Conservation (phyloP, 2,888 invertebrate genomes). For the Meiosimyza platycephala region DNA sequence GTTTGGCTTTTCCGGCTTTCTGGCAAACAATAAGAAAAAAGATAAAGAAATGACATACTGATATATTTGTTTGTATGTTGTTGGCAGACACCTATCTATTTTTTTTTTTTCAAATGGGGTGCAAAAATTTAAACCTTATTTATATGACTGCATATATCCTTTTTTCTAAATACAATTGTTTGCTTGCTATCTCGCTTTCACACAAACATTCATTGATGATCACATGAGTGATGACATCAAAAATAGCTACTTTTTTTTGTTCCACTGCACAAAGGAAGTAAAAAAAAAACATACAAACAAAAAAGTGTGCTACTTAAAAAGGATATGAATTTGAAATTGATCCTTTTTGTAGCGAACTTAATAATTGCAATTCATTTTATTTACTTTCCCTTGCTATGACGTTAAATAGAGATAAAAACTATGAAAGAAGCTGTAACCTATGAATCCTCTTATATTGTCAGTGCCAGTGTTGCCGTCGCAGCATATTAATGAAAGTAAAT, state of each 20-base stretch:
- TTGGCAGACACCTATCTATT: slow-evolving; percentile 3
- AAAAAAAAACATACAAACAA: no score
- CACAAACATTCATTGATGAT: background rate
- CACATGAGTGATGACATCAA: slow-evolving; percentile 12
- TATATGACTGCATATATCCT: background rate
- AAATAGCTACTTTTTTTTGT: background rate
- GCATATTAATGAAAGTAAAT: background rate
- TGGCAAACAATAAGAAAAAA: slow-evolving; percentile 20
- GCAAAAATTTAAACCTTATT: slow-evolving; percentile 1
- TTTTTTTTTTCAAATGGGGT: slow-evolving; percentile 2
- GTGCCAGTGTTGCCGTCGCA: background rate
- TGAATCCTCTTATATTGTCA: background rate
- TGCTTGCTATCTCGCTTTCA: background rate
- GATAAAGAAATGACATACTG: background rate
- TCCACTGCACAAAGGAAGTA: background rate
- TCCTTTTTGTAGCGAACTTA: slow-evolving; percentile 16
- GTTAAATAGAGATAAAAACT: no score
- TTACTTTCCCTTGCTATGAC: background rate
- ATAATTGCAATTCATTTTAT: no score
- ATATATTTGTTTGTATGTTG: background rate
- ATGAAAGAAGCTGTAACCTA: background rate
- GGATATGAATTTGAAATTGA: slow-evolving; percentile 31
- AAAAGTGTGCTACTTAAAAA: slow-evolving; percentile 15
- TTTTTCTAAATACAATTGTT: background rate
- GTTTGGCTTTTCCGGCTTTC: slow-evolving; percentile 34